Percentiles rank a stretch among this genome's conserved stretches.
Conservation (phyloP, 2,888 invertebrate genomes). For the Drosophila mercatorum region DNA sequence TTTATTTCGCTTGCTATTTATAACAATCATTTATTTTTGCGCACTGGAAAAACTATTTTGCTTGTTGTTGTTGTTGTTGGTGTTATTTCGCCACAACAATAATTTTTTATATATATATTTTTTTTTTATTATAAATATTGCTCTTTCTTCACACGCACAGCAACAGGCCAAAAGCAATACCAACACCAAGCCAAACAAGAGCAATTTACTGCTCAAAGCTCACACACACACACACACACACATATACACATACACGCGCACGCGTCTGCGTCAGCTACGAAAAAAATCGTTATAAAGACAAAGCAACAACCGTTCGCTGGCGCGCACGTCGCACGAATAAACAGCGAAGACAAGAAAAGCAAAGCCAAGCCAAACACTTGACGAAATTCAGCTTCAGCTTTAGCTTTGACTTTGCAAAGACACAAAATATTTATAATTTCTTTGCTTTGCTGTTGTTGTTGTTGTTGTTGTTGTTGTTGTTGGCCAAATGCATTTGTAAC, state of each 20-base stretch:
- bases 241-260: slow-evolving; percentile 32
- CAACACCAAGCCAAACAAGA: slow-evolving; percentile 22
- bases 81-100: slow-evolving; percentile 56
- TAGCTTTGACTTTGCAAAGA: slow-evolving; percentile 37
- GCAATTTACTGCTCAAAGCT: slow-evolving; percentile 21
- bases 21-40: slow-evolving; percentile 35
- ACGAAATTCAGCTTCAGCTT: slow-evolving; percentile 45
- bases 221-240: slow-evolving; percentile 26
- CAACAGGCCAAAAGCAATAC: slow-evolving; percentile 10
- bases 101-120: slow-evolving; percentile 14
- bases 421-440: slow-evolving; percentile 19
- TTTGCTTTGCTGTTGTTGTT: slow-evolving; percentile 23
- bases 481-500: slow-evolving; percentile 69
- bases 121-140: slow-evolving; percentile 60
- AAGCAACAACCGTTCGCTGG: slow-evolving; percentile 77
- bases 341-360: slow-evolving; percentile 35
- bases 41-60: slow-evolving; percentile 73
- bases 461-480: no score
- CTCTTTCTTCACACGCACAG: slow-evolving; percentile 77
- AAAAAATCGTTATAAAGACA: slow-evolving; percentile 58
- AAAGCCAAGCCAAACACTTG: slow-evolving; percentile 68
- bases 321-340: slow-evolving; percentile 78
- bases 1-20: slow-evolving; percentile 14
- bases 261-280: slow-evolving; percentile 70
- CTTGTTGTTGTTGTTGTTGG: slow-evolving; percentile 53